Evolutionary conservation across 2,797 vertebrate species (phyloP), one percentile per base, ranked within the genome.

Genomic region (Eulemur mongoz): DNA sequence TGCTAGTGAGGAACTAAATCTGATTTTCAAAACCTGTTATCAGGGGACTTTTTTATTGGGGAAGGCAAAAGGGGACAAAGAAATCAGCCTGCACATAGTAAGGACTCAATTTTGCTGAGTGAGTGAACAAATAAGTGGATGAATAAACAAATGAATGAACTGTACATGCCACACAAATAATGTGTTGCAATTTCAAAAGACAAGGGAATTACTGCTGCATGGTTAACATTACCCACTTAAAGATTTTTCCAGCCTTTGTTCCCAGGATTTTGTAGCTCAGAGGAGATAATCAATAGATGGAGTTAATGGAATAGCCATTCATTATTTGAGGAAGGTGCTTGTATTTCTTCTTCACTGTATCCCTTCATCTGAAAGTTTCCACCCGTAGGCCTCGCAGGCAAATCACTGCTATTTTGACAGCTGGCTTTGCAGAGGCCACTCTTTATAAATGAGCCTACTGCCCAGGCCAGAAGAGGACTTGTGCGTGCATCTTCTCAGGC

Each of bases 361-460:
- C 94, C 81, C 92, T 97, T 97, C 97, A 96, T 96, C 94, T 94
- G 70, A 95, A 97, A 69, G 73, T 97, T 98, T 94, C 93, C 72
- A 87, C 92, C 97, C 95, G 76, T 94, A 78, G 95, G 94, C 92
- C 93, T 93, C 63, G 0, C 86, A 92, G 94, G 96, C 90, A 80
- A 91, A 86, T 91, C 96, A 83, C 88, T 89, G 22, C 1, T 98
- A 96, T 98, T 98, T 96, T 98, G 96, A 98, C 98, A 98, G 97
- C 97, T 98, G 98, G 95, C 69, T 96, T 84, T 94, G 73, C 0
- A 11, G 95, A 98, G 97, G 93, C 94, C 90, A 84, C 59, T 89
- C 95, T 98, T 98, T 89, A 89, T 83, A 97, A 98, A 97, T 0
- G 80, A 95, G 80, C 84, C 43, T 91, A 90, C 52, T 87, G 94